Percentiles rank a stretch among this genome's conserved stretches.
These are phyloP conservation scores for Erebia palarica DNA, from an alignment of 2,888 invertebrate genomes.

Conservation along the genomic window DNA sequence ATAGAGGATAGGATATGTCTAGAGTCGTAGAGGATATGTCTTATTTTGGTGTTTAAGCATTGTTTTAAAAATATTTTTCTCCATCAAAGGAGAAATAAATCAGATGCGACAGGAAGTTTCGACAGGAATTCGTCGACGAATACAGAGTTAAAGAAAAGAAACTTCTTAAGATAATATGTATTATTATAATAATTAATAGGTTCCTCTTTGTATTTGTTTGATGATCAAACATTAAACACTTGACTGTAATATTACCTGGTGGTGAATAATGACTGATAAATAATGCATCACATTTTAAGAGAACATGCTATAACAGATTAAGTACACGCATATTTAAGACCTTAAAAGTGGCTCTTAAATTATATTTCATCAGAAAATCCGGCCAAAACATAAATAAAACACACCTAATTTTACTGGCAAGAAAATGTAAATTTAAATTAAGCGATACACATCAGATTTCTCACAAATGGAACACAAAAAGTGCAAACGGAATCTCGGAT, in stretches of 20 bases:
- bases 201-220: too few relatives aligned
- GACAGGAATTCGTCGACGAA: neutral
- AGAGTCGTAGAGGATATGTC: too few relatives aligned
- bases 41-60: neutral
- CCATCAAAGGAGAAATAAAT: neutral
- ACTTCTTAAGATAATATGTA: too few relatives aligned
- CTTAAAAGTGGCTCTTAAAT: neutral
- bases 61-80: neutral
- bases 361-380: neutral
- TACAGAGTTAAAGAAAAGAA: too few relatives aligned
- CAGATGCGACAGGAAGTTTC: neutral
- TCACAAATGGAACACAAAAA: conserved; percentile 15
- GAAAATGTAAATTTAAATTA: conserved; percentile 8
- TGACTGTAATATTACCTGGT: too few relatives aligned
- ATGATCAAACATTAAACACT: too few relatives aligned
- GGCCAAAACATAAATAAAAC: neutral
- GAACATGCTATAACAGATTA: too few relatives aligned
- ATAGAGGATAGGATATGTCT: too few relatives aligned
- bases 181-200: too few relatives aligned
- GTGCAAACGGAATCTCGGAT: conserved; percentile 18
- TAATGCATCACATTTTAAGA: too few relatives aligned
- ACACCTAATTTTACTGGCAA: neutral
- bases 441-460: conserved; percentile 4
- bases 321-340: too few relatives aligned
- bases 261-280: too few relatives aligned